These are phyloP conservation scores for Drosophila nannoptera DNA, from an alignment of 1,140 invertebrate genomes.

Conservation along the genomic window DNA sequence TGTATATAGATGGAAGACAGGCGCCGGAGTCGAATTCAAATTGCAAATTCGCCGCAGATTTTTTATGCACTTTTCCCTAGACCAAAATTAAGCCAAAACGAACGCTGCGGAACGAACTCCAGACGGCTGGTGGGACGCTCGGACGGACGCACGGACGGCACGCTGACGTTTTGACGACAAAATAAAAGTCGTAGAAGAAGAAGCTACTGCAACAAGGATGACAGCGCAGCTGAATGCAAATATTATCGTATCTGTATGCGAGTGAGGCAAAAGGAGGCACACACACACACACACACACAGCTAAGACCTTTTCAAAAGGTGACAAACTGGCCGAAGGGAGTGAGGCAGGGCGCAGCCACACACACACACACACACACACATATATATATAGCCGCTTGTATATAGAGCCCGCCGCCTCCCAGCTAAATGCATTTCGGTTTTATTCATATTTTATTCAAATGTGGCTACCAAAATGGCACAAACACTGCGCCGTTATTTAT, in stretches of 20 bases:
- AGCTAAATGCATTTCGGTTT: conserved; percentile 74
- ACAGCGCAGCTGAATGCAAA: conserved; percentile 72
- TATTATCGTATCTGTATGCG: conserved; percentile 71
- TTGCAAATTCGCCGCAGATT: conserved; percentile 76
- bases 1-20: background rate
- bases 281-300: conserved; percentile 5
- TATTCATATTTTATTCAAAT: conserved; percentile 77
- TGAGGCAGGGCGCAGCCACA: background rate
- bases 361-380: conserved; percentile 20
- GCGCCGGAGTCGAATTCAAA: conserved; percentile 62
- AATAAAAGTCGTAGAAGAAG: conserved; percentile 48
- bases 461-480: conserved; percentile 75
- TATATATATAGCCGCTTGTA: conserved; percentile 1
- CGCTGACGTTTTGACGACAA: conserved; percentile 72
- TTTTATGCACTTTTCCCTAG: conserved; percentile 75
- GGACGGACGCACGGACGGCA: conserved; percentile 17
- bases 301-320: conserved; percentile 63
- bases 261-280: background rate
- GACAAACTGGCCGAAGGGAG: conserved; percentile 61
- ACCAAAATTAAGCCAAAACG: conserved; percentile 70
- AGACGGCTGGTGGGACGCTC: conserved; percentile 37
- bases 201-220: conserved; percentile 46
- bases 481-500: conserved; percentile 74
- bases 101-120: conserved; percentile 66
- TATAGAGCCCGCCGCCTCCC: conserved; percentile 21